phyloP scores from a whole-genome alignment of 2,113 vertebrate genomes.

The Aphelocoma coerulescens region DNA sequence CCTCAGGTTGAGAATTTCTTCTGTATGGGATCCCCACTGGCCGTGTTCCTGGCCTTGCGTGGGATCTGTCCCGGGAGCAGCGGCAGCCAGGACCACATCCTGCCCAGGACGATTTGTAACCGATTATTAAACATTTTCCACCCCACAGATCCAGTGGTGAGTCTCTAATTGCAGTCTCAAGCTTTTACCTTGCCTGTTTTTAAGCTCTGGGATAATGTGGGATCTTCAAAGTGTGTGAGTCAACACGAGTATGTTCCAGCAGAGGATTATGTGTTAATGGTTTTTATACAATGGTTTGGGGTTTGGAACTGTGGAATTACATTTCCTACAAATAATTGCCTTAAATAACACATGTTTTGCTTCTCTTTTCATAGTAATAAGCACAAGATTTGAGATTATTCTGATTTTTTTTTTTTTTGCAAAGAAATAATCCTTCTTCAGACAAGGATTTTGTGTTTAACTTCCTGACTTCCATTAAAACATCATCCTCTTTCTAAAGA shows the following conservation, averaged over 20 bases:
- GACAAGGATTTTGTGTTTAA: neutral
- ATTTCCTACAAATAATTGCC: neutral
- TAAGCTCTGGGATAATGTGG: neutral
- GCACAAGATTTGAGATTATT: neutral
- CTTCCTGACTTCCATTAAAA: neutral
- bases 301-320: neutral
- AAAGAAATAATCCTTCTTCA: neutral
- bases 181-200: neutral
- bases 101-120: conserved; percentile 90
- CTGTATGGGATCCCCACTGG: conserved; percentile 97
- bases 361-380: neutral
- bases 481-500: neutral
- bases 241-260: neutral
- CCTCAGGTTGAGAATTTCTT: conserved; percentile 97
- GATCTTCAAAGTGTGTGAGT: neutral
- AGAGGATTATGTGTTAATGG: neutral
- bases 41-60: conserved; percentile 92
- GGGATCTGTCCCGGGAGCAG: conserved; percentile 91
- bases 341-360: neutral
- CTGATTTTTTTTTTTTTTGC: neutral
- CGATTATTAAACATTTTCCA: conserved; percentile 95
- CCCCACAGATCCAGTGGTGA: conserved; percentile 97
- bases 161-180: conserved; percentile 37
- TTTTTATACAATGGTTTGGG: accelerated
- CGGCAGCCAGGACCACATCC: conserved; percentile 92